Evolutionary conservation across 2,888 invertebrate species (phyloP).

Genomic region (Monoplex corrugatus): DNA sequence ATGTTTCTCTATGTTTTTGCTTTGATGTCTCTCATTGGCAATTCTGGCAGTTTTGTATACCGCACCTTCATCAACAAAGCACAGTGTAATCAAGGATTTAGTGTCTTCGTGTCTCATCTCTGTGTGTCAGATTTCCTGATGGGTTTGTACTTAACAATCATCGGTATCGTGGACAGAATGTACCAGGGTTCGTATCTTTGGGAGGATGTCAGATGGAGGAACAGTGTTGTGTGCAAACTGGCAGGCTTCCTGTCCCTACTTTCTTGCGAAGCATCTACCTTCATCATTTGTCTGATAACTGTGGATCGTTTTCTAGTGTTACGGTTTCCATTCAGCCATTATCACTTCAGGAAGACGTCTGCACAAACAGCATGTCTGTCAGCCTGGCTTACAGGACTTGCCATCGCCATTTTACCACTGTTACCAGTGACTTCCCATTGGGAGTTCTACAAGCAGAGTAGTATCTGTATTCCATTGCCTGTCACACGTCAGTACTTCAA

Average conservation of each 20-base stretch:
- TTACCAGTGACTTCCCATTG: conserved; percentile 56
- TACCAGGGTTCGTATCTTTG: neutral
- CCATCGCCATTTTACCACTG: conserved; percentile 73
- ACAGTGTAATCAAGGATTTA: neutral
- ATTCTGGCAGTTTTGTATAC: conserved; percentile 19
- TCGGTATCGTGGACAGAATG: neutral
- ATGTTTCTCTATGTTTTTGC: conserved; percentile 65
- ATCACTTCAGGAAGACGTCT: neutral
- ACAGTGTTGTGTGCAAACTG: conserved; percentile 52
- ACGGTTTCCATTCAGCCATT: conserved; percentile 83
- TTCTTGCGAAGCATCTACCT: conserved; percentile 74
- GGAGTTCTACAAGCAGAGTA: conserved; percentile 75
- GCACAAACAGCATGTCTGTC: neutral
- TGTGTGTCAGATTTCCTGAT: conserved; percentile 31
- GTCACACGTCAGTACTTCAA: conserved; percentile 75
- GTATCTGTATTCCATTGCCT: conserved; percentile 79
- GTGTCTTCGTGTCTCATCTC: neutral
- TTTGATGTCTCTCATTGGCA: conserved; percentile 14
- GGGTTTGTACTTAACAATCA: conserved; percentile 15
- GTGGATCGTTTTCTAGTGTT: conserved; percentile 86
- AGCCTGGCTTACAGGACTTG: neutral
- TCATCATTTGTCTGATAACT: conserved; percentile 84
- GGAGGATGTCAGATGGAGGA: conserved; percentile 15
- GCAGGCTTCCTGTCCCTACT: conserved; percentile 81
- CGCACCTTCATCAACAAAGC: conserved; percentile 55